Base-by-base conservation (phyloP, 2,797 vertebrate species). In the Sciurus carolinensis region DNA sequence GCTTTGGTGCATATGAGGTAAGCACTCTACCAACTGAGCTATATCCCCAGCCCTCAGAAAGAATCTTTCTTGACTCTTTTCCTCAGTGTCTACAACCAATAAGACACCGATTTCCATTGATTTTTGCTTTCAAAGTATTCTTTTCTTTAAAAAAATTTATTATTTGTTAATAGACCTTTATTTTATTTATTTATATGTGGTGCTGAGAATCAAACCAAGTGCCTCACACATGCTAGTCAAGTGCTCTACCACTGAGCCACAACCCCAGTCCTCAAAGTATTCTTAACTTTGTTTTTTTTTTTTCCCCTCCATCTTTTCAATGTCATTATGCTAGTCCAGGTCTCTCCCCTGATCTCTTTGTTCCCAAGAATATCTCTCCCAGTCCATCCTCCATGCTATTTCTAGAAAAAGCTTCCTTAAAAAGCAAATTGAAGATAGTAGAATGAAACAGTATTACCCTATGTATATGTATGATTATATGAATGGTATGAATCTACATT, bases 361-460 rank as follows among this genome's bases (percentile, higher is more conserved):
- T 72, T 90, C 82, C 47, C 62, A 94, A 28, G 85, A 69, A 66
- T 82, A 67, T 50, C 10, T 85, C 67, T 94, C 50, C 36, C 12
- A 86, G 42, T 76, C 67, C 33, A 81, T 76, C 42, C 59, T 72
- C n/a, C 47, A 76, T 57, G 87, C 57, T 57, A 50, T 90, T 92
- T 96, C 71, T 76, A 84, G 54, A 90, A 15, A 59, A 26, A 77
- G 22, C 54, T 52, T 87, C 89, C 86, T 92, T 92, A 94, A 87
- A 96, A 95, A 28, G 22, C 24, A 59, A 59, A 59, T 54, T 52
- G 39, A 39, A 39, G 39, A 39, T 39, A 39, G 39, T 39, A 39
- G 39, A 39, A 39, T 39, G 39, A 39, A 39, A 39, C 39, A 39
- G 39, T 39, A 39, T 39, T 39, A 39, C 39, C 39, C 39, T 39